phyloP scores from a whole-genome alignment of 1,140 invertebrate genomes.

The Solen grandis region DNA sequence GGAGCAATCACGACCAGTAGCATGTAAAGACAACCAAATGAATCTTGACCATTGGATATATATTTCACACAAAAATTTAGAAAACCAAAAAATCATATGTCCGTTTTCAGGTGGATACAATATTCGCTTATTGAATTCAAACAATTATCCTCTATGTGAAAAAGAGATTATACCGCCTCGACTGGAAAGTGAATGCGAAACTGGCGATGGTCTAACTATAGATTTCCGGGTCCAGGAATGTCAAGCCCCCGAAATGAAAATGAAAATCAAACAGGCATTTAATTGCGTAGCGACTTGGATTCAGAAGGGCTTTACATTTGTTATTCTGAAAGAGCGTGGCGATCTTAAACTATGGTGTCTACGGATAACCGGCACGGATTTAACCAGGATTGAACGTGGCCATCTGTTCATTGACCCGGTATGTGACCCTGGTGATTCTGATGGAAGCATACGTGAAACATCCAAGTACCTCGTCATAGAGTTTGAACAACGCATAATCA shows the following conservation, averaged over 20 bases:
- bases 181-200: conserved; percentile 71
- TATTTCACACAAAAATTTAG: conserved; percentile 45
- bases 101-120: conserved; percentile 69
- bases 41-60: conserved; percentile 62
- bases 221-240: conserved; percentile 64
- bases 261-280: conserved; percentile 50
- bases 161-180: conserved; percentile 59
- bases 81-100: conserved; percentile 60
- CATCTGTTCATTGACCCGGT: conserved; percentile 66
- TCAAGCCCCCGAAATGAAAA: conserved; percentile 53
- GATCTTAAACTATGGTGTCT: conserved; percentile 63
- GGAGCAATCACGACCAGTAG: conserved; percentile 40
- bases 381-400: conserved; percentile 60
- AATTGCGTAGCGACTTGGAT: conserved; percentile 68
- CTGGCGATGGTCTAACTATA: conserved; percentile 65
- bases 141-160: conserved; percentile 56
- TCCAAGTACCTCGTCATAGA: conserved; percentile 60
- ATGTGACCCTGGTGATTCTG: conserved; percentile 60
- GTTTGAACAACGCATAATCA: conserved; percentile 59
- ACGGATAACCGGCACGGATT: conserved; percentile 56
- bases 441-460: conserved; percentile 53
- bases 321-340: conserved; percentile 60
- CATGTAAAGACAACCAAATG: conserved; percentile 58
- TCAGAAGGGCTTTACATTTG: conserved; percentile 61
- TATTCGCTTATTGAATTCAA: conserved; percentile 59